Evolutionary conservation across 2,113 vertebrate genomes (phyloP), one percentile per base, ranked within the genome.

Genomic region (Albula goreensis): DNA sequence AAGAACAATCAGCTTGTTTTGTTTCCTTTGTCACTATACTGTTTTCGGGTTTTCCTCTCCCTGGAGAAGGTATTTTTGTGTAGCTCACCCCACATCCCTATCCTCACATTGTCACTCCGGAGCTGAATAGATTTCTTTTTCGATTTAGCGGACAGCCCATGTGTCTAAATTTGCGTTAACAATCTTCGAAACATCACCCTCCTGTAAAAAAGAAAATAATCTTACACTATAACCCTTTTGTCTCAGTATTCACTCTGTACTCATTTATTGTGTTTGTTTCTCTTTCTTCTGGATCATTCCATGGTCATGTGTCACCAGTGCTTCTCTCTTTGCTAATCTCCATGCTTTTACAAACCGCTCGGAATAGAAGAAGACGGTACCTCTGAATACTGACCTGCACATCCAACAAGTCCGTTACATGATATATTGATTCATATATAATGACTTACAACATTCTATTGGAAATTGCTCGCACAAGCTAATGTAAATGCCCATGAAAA

Each of bases 291-390:
- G 95, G 93, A 95, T 93, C 93, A 96, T 95, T 96, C 93, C 93
- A 91, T 93, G 94, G 95, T 95, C 94, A 92, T 93, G 87, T 95
- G 95, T 41, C 95, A 93, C 94, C 95, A 96, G 96, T 95, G 97
- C 96, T 96, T 94, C 94, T 95, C 88, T 94, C 96, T 97, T 97
- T 22, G 15, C 60, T 66, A 97, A 97, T 96, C 97, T 97, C 91
- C 96, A 95, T 97, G 97, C 97, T 97, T 94, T 95, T 97, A 97
- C 97, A 97, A 97, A 96, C 95, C 91, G 89, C 93, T 94, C 93
- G 97, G 97, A 97, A 97, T 97, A 96, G 1, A 97, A 95, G 94
- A 95, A 95, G 94, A 96, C 96, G 96, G 97, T 97, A 97, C 97
- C 97, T 97, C 95, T 89, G 90, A 94, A 90, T 93, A 95, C 96